Conservation (phyloP, 37 sponge, comb jelly and placozoan species). For the Ephydatia muelleri region DNA sequence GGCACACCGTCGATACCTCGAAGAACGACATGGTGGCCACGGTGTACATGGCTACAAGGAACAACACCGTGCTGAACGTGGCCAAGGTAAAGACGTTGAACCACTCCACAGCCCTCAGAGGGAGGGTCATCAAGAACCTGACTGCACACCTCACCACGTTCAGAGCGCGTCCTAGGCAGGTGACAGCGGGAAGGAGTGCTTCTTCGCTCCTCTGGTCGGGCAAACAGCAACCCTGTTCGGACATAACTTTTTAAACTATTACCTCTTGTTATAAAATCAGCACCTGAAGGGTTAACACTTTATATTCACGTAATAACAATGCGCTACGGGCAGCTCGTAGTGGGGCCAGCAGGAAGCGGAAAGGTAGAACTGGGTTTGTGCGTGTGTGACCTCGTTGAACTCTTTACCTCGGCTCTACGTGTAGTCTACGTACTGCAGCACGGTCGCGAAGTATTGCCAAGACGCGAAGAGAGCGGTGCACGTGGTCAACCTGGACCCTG, state of each 20-base stretch:
- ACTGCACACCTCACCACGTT: neutral
- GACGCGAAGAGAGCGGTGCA: conserved; percentile 75
- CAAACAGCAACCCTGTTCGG: neutral
- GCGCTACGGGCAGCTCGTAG: conserved; percentile 97
- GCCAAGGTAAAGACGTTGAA: conserved; percentile 12
- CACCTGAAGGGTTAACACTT: neutral
- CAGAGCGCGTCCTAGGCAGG: neutral
- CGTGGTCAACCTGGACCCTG: conserved; percentile 97
- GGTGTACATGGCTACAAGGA: conserved; percentile 13
- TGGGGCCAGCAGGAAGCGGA: conserved; percentile 98
- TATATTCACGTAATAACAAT: conserved; percentile 13
- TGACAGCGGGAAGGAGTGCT: neutral
- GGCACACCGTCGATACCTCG: conserved; percentile 7
- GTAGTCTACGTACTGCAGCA: conserved; percentile 95
- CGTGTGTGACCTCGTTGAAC: neutral
- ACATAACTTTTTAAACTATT: neutral
- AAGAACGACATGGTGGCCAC: conserved; percentile 28
- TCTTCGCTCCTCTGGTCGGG: neutral
- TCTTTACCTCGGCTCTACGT: neutral
- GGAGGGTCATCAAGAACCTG: neutral
- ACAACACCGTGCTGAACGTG: conserved; percentile 16
- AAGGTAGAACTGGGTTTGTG: too few species aligned
- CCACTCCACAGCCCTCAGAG: conserved; percentile 21
- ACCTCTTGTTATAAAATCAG: neutral
- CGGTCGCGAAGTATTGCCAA: conserved; percentile 86